A percentile compares a stretch with the other conserved stretches of the same genome.
Evolutionary conservation across 2,888 invertebrate species (phyloP).

Genomic region (Desoria tigrina): DNA sequence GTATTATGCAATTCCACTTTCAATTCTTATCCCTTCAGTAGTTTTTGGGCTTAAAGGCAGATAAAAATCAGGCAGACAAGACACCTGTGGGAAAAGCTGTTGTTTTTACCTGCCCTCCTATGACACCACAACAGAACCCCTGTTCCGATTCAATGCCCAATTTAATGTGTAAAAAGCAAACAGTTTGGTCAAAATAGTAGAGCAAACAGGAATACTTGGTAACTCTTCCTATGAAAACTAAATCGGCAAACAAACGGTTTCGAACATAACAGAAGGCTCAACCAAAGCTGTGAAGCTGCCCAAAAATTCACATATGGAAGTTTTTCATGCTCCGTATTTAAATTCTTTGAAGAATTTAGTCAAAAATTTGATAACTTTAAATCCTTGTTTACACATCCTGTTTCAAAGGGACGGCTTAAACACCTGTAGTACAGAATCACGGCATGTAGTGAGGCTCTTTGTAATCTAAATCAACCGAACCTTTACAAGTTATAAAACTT

Average conservation of each 20-base stretch:
- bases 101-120: slow-evolving; percentile 7
- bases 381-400: too few species aligned
- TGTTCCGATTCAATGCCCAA: slow-evolving; percentile 11
- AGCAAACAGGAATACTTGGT: slow-evolving; percentile 46
- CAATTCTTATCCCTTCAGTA: background rate
- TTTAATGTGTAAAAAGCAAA: slow-evolving; percentile 52
- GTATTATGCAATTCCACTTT: background rate
- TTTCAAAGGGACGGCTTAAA: too few species aligned
- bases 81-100: slow-evolving; percentile 7
- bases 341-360: too few species aligned
- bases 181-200: slow-evolving; percentile 53
- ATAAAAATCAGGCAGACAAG: background rate
- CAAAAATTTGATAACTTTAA: too few species aligned
- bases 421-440: too few species aligned
- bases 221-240: slow-evolving; percentile 21
- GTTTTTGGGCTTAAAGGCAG: background rate
- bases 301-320: too few species aligned
- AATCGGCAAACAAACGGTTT: slow-evolving; percentile 28
- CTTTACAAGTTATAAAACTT: too few species aligned
- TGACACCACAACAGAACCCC: background rate
- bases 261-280: background rate
- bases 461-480: too few species aligned
- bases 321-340: too few species aligned
- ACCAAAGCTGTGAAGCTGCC: too few species aligned
- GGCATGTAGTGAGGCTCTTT: too few species aligned